phyloP scores from a whole-genome alignment of 2,888 invertebrate genomes.

The Mythimna loreyi region DNA sequence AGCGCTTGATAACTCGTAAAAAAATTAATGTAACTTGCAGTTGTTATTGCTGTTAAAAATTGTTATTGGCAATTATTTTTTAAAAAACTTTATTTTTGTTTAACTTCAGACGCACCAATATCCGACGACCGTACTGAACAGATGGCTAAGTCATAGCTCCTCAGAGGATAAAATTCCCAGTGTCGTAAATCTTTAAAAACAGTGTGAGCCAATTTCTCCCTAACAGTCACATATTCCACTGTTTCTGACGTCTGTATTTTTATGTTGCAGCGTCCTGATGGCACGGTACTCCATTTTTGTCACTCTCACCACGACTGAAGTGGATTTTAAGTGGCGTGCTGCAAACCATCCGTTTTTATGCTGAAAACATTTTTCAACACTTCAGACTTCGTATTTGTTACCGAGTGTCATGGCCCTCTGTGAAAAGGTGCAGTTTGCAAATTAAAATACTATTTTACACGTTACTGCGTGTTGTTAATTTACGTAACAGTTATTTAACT shows the following conservation, averaged over 20 bases:
- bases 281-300: constrained; percentile 52
- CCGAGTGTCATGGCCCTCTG: not conserved
- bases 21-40: too few species aligned
- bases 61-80: too few species aligned
- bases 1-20: too few species aligned
- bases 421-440: not conserved
- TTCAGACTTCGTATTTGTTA: constrained; percentile 26
- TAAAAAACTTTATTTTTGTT: too few species aligned
- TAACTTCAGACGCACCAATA: too few species aligned
- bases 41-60: too few species aligned
- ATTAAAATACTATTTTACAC: not conserved
- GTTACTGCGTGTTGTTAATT: not conserved
- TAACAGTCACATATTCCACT: constrained; percentile 31
- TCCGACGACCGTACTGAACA: too few species aligned
- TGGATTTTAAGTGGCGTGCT: constrained; percentile 49
- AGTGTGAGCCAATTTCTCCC: not conserved
- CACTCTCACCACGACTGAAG: constrained; percentile 45
- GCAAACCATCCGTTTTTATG: constrained; percentile 54
- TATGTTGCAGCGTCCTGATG: constrained; percentile 47
- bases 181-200: constrained; percentile 11
- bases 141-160: not conserved
- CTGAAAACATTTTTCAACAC: constrained; percentile 39
- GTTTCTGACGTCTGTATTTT: constrained; percentile 48
- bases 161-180: not conserved
- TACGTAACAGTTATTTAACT: not conserved